Evolutionary conservation across 2,888 invertebrate species (phyloP).

Genomic region (Coleophora deauratella): DNA sequence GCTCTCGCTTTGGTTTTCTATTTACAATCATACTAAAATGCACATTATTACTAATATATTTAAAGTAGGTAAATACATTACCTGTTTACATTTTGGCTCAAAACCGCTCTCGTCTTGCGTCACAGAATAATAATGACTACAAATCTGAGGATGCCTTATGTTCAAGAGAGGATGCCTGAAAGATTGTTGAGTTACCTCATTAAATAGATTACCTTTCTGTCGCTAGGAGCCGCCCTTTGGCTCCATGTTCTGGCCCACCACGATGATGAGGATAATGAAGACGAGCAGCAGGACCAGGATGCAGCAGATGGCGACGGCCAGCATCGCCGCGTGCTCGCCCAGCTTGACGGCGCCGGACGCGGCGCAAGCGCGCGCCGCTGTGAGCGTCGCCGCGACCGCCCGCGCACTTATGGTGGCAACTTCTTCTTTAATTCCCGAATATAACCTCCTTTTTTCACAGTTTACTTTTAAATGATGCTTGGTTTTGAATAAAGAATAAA

Average conservation of each 20-base stretch:
- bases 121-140: too few relatives aligned
- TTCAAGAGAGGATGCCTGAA: too few relatives aligned
- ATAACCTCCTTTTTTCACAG: too few relatives aligned
- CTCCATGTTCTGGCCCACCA: constrained; percentile 84
- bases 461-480: background rate
- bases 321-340: constrained; percentile 79
- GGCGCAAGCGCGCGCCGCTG: constrained; percentile 46
- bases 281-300: constrained; percentile 86
- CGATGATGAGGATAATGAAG: constrained; percentile 87
- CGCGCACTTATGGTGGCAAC: constrained; percentile 41
- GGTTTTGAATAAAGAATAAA: too few relatives aligned
- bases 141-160: too few relatives aligned
- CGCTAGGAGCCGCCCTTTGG: constrained; percentile 74
- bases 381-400: constrained; percentile 43
- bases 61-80: too few relatives aligned
- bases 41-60: too few relatives aligned
- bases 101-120: too few relatives aligned
- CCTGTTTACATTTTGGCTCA: too few relatives aligned
- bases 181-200: too few relatives aligned
- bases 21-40: too few relatives aligned
- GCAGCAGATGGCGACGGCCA: constrained; percentile 88
- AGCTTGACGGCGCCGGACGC: constrained; percentile 58
- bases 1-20: too few relatives aligned
- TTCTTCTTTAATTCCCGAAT: background rate
- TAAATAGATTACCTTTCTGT: constrained; percentile 56